These are phyloP conservation scores for Crotalus tigris DNA, from an alignment of 2,113 vertebrate species.

Conservation along the genomic window DNA sequence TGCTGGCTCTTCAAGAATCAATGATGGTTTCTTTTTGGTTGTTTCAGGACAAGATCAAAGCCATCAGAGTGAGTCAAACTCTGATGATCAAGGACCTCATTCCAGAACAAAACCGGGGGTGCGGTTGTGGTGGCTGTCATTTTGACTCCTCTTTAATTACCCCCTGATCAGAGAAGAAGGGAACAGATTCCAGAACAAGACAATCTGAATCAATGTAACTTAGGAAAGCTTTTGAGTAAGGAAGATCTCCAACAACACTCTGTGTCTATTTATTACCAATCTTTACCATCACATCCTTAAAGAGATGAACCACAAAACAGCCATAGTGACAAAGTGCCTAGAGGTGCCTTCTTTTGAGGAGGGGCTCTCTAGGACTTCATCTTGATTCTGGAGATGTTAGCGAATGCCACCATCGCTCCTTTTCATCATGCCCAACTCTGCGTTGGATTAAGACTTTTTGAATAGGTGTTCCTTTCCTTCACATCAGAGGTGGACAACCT, in stretches of 20 bases:
- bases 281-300: neutral
- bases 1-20: neutral
- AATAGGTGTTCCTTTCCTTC: neutral
- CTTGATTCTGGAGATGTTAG: neutral
- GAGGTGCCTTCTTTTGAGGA: neutral
- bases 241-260: neutral
- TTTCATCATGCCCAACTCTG: neutral
- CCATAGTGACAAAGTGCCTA: neutral
- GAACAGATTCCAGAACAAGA: neutral
- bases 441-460: no score
- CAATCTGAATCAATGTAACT: neutral
- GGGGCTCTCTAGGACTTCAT: neutral
- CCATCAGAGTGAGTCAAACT: neutral
- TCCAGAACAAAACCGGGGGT: neutral
- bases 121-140: neutral
- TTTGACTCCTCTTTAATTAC: neutral
- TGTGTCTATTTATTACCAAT: neutral
- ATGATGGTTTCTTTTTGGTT: neutral
- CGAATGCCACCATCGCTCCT: neutral
- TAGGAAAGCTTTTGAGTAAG: neutral
- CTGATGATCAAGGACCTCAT: neutral
- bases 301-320: neutral
- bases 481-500: neutral
- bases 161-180: neutral
- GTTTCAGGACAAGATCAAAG: neutral